A percentile compares a stretch with the other conserved stretches of the same genome.
Conservation (phyloP, 2,797 vertebrate genomes). For the Tadarida brasiliensis region DNA sequence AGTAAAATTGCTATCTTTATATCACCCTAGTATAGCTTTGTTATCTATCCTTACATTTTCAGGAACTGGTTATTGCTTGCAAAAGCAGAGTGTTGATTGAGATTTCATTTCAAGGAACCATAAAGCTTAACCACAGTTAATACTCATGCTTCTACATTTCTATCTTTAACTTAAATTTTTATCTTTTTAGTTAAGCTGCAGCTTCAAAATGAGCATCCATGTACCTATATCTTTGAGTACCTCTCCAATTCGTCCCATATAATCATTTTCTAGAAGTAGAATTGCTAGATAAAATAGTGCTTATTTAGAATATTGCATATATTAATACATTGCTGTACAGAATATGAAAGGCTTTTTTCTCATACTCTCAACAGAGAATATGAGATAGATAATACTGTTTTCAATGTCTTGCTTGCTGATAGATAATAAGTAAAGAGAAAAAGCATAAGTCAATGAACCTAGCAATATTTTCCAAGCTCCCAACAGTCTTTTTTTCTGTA, state of each 20-base stretch:
- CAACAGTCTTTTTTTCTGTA: not conserved
- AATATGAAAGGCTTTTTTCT: slow-evolving; percentile 27
- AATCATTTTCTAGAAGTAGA: slow-evolving; percentile 26
- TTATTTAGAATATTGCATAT: slow-evolving; percentile 14
- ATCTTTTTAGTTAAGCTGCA: not conserved
- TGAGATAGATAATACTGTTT: not conserved
- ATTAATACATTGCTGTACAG: not conserved
- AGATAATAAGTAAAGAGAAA: slow-evolving; percentile 34
- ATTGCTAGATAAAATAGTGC: not conserved
- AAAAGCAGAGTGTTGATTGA: not conserved
- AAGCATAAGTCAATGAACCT: not conserved
- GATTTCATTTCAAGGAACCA: not conserved
- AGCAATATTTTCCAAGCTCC: not conserved
- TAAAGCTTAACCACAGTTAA: not conserved
- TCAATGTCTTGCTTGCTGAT: not conserved
- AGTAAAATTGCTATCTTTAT: not conserved
- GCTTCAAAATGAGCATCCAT: not conserved
- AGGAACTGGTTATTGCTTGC: not conserved
- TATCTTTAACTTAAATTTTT: not conserved
- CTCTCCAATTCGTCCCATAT: not conserved
- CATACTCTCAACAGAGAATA: not conserved
- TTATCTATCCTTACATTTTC: not conserved
- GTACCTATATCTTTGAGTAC: not conserved
- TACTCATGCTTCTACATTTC: not conserved
- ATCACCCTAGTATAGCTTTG: not conserved